Percentiles rank a stretch among this genome's conserved stretches.
These are phyloP conservation scores for Erebia epiphron DNA, from an alignment of 2,888 invertebrate genomes.

Conservation along the genomic window DNA sequence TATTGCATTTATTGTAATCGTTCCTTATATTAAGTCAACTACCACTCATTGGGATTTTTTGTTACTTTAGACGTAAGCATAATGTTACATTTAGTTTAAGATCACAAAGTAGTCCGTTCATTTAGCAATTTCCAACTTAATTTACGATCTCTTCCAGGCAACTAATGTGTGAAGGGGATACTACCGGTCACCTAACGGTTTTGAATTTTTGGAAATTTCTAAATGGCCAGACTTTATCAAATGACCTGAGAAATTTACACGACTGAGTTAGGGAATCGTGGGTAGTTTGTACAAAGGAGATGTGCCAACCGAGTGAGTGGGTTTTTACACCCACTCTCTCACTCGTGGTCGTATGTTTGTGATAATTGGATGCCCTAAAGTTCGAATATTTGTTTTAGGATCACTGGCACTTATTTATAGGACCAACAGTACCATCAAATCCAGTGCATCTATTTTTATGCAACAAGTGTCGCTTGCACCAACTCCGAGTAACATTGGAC, in stretches of 20 bases:
- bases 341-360: conserved; percentile 37
- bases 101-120: conserved; percentile 14
- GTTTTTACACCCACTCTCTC: conserved; percentile 23
- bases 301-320: conserved; percentile 32
- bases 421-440: not conserved
- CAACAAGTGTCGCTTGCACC: not conserved
- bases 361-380: conserved; percentile 40
- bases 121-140: not conserved
- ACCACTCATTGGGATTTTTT: conserved; percentile 56
- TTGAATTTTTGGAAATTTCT: not conserved
- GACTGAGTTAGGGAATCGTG: conserved; percentile 13
- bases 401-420: not conserved
- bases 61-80: conserved; percentile 61
- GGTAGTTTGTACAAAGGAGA: conserved; percentile 30
- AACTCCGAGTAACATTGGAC: too few species aligned
- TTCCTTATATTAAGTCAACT: conserved; percentile 57
- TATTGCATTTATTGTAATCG: conserved; percentile 52
- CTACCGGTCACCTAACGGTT: too few species aligned
- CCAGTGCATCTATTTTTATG: not conserved
- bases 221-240: conserved; percentile 10
- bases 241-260: conserved; percentile 30
- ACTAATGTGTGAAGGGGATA: too few species aligned
- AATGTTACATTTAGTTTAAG: conserved; percentile 57
- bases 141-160: too few species aligned
- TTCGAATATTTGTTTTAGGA: conserved; percentile 31